A percentile compares a stretch with the other conserved stretches of the same genome.
phyloP scores from a whole-genome alignment of 2,797 vertebrate genomes.

The Mormyrops attenuatus region DNA sequence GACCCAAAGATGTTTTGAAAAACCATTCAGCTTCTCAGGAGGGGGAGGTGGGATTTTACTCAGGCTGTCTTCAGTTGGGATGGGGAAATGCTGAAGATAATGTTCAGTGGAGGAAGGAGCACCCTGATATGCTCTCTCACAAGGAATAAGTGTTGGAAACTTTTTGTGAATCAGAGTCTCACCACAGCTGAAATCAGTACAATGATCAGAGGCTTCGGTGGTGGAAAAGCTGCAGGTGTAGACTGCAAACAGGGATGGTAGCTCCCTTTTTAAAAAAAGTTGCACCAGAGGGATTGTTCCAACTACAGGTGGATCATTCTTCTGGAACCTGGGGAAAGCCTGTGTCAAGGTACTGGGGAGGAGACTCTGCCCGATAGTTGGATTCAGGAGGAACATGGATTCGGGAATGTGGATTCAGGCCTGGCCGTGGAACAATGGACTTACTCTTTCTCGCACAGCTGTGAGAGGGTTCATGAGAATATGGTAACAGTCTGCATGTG shows the following conservation, averaged over 20 bases:
- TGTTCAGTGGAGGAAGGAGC: neutral
- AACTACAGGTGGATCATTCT: neutral
- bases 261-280: neutral
- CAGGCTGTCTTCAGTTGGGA: neutral
- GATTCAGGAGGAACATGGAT: neutral
- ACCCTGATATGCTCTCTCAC: neutral
- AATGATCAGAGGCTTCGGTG: neutral
- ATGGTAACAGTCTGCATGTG: neutral
- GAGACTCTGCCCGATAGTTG: neutral
- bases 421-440: neutral
- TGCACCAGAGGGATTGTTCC: neutral
- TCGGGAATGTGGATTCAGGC: neutral
- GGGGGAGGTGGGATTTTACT: neutral
- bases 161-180: neutral
- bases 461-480: neutral
- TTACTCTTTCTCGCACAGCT: neutral
- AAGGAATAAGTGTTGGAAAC: neutral
- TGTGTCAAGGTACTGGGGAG: neutral
- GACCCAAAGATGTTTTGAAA: neutral
- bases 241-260: neutral
- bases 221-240: neutral
- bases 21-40: neutral
- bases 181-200: neutral
- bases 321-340: neutral
- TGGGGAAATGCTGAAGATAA: neutral